A percentile compares a stretch with the other conserved stretches of the same genome.
Conservation (phyloP, 2,888 invertebrate species). For the Tipula lateralis region DNA sequence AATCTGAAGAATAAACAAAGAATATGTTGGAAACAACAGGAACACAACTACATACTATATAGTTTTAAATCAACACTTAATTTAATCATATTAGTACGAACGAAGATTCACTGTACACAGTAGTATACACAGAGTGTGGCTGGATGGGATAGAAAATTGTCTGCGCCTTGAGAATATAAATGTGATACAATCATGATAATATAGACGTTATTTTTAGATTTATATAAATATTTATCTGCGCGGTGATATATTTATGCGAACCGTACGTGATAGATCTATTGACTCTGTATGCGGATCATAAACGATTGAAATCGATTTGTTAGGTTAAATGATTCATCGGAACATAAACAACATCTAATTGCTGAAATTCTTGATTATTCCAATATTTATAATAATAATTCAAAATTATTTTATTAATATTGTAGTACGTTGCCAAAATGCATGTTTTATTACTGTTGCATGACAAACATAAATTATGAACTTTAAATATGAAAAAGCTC, state of each 20-base stretch:
- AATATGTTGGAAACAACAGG: neutral
- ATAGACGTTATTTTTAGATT: neutral
- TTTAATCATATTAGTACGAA: neutral
- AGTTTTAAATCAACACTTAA: constrained; percentile 11
- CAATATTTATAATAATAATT: neutral
- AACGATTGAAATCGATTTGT: too few relatives aligned
- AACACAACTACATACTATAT: neutral
- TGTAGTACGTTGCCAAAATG: neutral
- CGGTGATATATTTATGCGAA: neutral
- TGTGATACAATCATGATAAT: neutral
- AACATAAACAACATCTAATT: neutral
- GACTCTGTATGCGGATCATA: neutral
- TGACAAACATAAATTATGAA: neutral
- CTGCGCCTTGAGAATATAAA: neutral
- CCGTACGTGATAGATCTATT: neutral
- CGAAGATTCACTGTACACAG: neutral
- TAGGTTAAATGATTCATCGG: too few relatives aligned
- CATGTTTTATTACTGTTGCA: neutral
- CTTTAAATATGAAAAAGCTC: neutral
- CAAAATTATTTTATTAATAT: neutral
- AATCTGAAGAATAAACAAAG: neutral
- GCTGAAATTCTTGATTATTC: neutral
- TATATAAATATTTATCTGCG: neutral
- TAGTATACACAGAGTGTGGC: neutral
- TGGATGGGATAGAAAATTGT: neutral